Conservation (phyloP, 2,113 vertebrate species). For the Quiscalus mexicanus region DNA sequence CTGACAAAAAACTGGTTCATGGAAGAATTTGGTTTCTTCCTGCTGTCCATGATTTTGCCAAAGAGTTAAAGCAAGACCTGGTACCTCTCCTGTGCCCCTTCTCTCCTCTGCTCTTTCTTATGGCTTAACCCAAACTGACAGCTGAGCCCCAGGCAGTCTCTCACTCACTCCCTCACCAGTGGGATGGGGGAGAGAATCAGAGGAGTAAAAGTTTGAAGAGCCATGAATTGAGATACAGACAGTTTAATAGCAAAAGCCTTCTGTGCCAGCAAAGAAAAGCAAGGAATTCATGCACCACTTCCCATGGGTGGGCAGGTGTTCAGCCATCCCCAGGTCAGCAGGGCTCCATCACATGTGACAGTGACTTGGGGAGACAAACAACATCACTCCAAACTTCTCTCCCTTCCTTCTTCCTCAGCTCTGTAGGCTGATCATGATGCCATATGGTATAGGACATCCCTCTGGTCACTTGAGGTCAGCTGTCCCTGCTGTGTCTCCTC, state of each 20-base stretch:
- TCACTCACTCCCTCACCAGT: background rate
- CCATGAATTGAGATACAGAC: background rate
- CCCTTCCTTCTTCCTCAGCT: background rate
- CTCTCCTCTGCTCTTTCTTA: background rate
- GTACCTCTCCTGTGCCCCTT: background rate
- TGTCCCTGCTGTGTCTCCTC: background rate
- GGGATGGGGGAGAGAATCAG: background rate
- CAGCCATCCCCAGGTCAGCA: background rate
- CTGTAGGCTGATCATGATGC: background rate
- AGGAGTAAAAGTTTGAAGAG: background rate
- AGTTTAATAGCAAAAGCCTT: background rate
- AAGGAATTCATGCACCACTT: background rate
- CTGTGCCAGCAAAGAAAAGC: background rate
- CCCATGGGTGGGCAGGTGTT: background rate
- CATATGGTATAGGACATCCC: background rate
- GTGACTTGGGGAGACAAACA: background rate
- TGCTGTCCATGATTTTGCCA: background rate
- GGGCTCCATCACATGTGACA: rapidly evolving
- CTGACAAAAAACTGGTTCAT: background rate
- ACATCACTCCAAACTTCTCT: background rate
- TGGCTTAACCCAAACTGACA: background rate
- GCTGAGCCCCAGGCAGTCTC: rapidly evolving
- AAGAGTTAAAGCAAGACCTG: background rate
- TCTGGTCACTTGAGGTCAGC: background rate
- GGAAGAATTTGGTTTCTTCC: background rate